phyloP scores from a whole-genome alignment of 2,888 invertebrate genomes.

The Nebria salina region DNA sequence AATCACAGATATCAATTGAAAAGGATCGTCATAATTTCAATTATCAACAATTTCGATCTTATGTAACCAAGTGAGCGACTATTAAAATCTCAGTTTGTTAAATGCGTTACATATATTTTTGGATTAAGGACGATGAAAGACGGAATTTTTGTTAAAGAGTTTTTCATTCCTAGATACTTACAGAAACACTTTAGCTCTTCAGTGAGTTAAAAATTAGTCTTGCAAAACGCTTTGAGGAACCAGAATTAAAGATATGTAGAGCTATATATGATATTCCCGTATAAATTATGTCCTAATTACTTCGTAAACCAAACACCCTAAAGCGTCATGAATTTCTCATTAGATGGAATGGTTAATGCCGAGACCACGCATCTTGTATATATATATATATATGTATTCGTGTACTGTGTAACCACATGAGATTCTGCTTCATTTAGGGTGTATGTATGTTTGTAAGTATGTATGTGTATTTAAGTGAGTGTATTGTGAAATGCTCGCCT shows the following conservation, averaged over 20 bases:
- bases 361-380: constrained; percentile 2
- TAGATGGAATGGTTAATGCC: constrained; percentile 15
- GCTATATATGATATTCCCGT: constrained; percentile 37
- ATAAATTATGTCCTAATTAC: constrained; percentile 46
- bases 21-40: too few species aligned
- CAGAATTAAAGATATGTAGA: constrained; percentile 22
- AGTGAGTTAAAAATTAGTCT: background rate
- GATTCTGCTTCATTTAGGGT: background rate
- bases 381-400: constrained; percentile 11
- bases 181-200: too few species aligned
- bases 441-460: too few species aligned
- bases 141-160: too few species aligned
- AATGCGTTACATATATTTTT: too few species aligned
- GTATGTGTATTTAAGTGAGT: background rate
- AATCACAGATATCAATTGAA: too few species aligned
- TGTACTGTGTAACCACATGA: constrained; percentile 6
- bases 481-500: background rate
- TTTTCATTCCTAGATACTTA: too few species aligned
- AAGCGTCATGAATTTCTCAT: constrained; percentile 45
- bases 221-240: background rate
- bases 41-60: too few species aligned
- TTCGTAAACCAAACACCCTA: constrained; percentile 40
- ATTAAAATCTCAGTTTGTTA: too few species aligned
- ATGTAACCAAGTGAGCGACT: too few species aligned
- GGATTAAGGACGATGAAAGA: too few species aligned